These are phyloP conservation scores for Phalanger gymnotis DNA, from an alignment of 2,797 vertebrate species.

Conservation along the genomic window DNA sequence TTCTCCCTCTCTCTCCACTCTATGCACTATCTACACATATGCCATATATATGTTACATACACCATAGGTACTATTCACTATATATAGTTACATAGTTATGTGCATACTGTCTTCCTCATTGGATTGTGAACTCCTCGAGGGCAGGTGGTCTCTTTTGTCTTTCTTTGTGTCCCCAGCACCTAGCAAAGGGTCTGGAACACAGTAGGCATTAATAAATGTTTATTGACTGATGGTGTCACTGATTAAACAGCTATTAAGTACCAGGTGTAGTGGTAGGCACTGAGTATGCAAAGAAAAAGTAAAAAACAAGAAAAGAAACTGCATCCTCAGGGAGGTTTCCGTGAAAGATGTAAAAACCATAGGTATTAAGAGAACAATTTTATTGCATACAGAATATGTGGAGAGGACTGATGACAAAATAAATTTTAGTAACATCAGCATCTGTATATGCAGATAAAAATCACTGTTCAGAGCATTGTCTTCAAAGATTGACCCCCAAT, in stretches of 20 bases:
- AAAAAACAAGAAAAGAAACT: not conserved
- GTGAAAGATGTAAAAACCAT: not conserved
- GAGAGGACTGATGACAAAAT: not conserved
- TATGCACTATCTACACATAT: not conserved
- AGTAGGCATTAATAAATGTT: not conserved
- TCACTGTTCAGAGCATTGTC: not conserved
- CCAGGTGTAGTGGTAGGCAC: not conserved
- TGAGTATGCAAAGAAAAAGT: not conserved
- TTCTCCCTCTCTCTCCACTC: no score
- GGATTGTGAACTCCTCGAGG: not conserved
- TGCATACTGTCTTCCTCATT: not conserved
- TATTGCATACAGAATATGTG: not conserved
- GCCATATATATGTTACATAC: not conserved
- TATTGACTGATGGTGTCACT: not conserved
- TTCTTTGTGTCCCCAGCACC: not conserved
- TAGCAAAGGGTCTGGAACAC: not conserved
- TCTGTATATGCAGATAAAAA: slow-evolving; percentile 26
- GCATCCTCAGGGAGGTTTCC: not conserved
- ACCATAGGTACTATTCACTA: not conserved
- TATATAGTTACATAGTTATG: not conserved
- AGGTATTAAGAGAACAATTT: slow-evolving; percentile 47
- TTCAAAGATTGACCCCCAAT: slow-evolving; percentile 25
- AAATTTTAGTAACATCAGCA: not conserved
- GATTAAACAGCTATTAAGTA: not conserved
- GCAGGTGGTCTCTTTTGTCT: not conserved